Conservation (phyloP, 2,888 invertebrate genomes). For the Capitulum mitella region DNA sequence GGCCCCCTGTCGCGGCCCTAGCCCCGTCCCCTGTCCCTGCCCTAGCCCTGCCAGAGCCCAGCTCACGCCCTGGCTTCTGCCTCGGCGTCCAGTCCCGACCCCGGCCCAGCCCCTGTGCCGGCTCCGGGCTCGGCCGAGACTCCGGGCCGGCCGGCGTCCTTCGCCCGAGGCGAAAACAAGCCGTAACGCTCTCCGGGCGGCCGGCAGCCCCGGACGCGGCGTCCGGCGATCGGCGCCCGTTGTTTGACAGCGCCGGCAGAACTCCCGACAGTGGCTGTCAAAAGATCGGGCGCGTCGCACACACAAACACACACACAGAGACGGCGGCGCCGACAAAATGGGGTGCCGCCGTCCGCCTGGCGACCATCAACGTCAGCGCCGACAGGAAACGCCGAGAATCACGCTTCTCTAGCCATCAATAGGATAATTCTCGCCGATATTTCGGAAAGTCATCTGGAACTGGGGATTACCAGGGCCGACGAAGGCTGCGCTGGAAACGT, state of each 20-base stretch:
- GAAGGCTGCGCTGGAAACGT: no score
- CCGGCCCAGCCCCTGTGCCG: no score
- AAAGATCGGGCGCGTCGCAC: neutral
- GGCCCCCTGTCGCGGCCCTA: no score
- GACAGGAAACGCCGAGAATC: neutral
- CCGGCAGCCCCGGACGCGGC: no score
- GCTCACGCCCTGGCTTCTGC: no score
- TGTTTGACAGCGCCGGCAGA: neutral
- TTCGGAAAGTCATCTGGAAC: neutral
- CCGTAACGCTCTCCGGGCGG: no score
- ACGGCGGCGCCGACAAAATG: neutral
- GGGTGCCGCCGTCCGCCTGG: neutral
- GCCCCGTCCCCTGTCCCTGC: no score
- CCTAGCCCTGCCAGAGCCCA: no score
- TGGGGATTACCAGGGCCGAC: neutral
- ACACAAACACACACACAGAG: neutral
- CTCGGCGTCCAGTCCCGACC: no score
- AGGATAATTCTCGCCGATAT: conserved; percentile 2
- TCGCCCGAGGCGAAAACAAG: no score
- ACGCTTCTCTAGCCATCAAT: conserved; percentile 1
- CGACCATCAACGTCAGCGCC: neutral
- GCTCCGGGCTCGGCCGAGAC: no score
- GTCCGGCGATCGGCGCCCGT: neutral
- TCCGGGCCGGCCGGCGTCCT: no score
- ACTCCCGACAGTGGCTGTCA: neutral